Evolutionary conservation across 2,888 invertebrate genomes (phyloP), one percentile per base, ranked within the genome.

Genomic region (Hirtodrosophila duncani): DNA sequence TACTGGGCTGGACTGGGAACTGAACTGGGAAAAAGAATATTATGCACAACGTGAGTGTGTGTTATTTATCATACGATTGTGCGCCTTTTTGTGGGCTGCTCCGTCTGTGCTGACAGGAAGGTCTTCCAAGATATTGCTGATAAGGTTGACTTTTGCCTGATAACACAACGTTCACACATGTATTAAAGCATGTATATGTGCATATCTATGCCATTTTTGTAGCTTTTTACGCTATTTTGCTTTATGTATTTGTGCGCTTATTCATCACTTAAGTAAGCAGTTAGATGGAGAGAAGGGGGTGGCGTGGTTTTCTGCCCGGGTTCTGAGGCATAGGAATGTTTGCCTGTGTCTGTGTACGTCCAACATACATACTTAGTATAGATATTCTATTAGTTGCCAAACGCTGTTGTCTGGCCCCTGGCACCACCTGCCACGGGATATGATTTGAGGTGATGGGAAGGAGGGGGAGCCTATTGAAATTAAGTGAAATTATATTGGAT

Each of bases 51-150:
- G n/a, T 34, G 13, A 41, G 50, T 39, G 31, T 43, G 23, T 30
- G 17, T 16, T 37, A 59, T 59, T 57, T 50, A 57, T 57, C 57
- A 45, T 24, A 45, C n/a, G n/a, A n/a, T n/a, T n/a, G n/a, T n/a
- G n/a, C n/a, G 45, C 26, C 18, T n/a, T 36, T 18, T 31, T 38
- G 18, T 48, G 29, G 9, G n/a, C 3, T 30, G 13, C 4, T 30
- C n/a, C n/a, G n/a, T n/a, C n/a, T 14, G 30, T 13, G 14, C 16
- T 20, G 8, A 13, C 29, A 21, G n/a, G 34, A 27, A 50, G 52
- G 39, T 63, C 43, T 67, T 75, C 39, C 46, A 67, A 79, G 71
- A 79, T 61, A 71, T 60, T 63, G 31, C 74, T 65, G 69, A 70
- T 70, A 70, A 65, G 58, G 58, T 42, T 38, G 18, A 29, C 38